phyloP scores from a whole-genome alignment of 2,113 vertebrate species.

The Pionites leucogaster region DNA sequence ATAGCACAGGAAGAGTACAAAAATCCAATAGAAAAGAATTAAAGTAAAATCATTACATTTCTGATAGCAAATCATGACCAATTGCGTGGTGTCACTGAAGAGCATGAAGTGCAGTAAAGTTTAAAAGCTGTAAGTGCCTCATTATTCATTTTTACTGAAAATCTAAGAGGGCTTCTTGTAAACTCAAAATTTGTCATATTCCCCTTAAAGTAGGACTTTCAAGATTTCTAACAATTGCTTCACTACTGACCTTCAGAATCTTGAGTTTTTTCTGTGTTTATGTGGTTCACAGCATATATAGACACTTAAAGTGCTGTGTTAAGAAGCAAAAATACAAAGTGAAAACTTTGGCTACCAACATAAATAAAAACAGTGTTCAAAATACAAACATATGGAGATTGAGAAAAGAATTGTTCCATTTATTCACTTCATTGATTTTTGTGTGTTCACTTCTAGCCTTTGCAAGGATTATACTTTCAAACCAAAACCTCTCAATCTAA shows the following conservation, averaged over 20 bases:
- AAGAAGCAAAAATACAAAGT: not conserved
- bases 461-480: not conserved
- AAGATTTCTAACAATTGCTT: constrained; percentile 3
- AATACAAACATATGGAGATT: not conserved
- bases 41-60: constrained; percentile 42
- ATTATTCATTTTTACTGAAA: constrained; percentile 43
- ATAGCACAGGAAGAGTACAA: not conserved
- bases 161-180: constrained; percentile 1
- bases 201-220: not conserved
- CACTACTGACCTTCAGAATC: not conserved
- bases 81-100: not conserved
- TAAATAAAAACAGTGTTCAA: not conserved
- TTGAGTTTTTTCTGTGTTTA: not conserved
- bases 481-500: not conserved
- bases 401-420: not conserved
- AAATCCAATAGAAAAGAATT: constrained; percentile 23
- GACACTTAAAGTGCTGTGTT: not conserved
- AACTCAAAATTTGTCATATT: not conserved
- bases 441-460: not conserved
- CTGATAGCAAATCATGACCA: constrained; percentile 14
- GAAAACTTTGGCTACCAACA: not conserved
- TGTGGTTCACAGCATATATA: not conserved
- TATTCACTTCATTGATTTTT: not conserved
- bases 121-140: constrained; percentile 22
- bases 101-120: not conserved